Percentiles rank a stretch among this genome's conserved stretches.
These are phyloP conservation scores for Malurus cyaneus DNA, from an alignment of 2,113 vertebrate genomes.

Conservation along the genomic window DNA sequence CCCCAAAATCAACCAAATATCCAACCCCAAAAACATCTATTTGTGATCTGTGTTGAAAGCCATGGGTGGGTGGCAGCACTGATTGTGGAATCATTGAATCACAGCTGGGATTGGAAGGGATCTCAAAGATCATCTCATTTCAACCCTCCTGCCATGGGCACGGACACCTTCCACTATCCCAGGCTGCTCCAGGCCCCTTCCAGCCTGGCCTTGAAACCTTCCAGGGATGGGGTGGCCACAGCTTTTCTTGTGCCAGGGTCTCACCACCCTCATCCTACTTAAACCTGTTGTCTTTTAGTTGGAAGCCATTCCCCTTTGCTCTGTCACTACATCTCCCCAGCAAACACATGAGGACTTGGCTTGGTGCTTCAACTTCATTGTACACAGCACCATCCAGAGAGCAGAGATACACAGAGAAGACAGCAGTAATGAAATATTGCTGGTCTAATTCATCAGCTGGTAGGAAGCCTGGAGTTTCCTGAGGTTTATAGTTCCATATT, in stretches of 20 bases:
- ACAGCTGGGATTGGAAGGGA: background rate
- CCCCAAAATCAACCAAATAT: accelerated
- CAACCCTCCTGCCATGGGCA: accelerated
- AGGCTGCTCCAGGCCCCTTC: background rate
- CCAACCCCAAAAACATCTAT: background rate
- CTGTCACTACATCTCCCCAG: background rate
- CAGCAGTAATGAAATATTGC: background rate
- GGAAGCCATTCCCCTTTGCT: background rate
- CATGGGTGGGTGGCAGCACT: background rate
- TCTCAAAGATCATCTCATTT: background rate
- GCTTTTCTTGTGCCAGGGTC: background rate
- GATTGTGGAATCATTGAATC: background rate
- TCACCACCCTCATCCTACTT: background rate
- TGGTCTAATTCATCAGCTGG: background rate
- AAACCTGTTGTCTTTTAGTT: too few species aligned
- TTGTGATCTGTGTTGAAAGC: background rate
- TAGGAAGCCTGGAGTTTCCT: background rate
- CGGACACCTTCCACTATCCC: background rate
- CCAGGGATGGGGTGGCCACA: background rate
- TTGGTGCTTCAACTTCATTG: background rate
- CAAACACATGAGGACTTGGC: background rate
- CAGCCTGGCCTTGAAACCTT: background rate
- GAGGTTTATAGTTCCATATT: background rate
- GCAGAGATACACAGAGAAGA: background rate
- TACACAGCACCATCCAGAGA: background rate